Evolutionary conservation across 2,113 vertebrate species (phyloP), one percentile per base, ranked within the genome.

Genomic region (Sprattus sprattus): DNA sequence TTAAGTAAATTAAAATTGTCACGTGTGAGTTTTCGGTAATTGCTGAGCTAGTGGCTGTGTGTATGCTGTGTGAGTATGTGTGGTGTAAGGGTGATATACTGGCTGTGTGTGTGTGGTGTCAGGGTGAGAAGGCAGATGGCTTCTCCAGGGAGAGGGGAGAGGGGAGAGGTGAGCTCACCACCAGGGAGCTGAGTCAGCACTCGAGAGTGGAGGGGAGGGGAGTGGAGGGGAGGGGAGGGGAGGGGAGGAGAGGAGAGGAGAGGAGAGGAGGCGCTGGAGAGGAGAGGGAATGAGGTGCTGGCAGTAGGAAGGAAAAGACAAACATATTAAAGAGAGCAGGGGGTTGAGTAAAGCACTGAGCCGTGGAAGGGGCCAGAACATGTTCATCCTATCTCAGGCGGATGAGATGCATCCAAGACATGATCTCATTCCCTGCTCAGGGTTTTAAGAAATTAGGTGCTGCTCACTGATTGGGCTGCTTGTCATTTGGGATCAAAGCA

Each of bases 41-140:
- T 6, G 52, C 4, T 57, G 52, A 20, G 3, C 16, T 57, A 16
- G 57, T 64, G 57, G 6, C 16, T 64, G 22, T 64, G 60, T 64
- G 18, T 78, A 15, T 32, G 28, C 39, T 32, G 6, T 47, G 46
- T 47, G 46, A 39, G 25, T 75, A 11, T 15, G 28, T 25, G 60
- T n/a, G 22, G 54, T 60, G 22, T 6, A 16, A 22, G 22, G 52
- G 15, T 57, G 52, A 20, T 0, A 57, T 57, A 16, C 22, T 64
- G 57, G 6, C 16, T 64, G 22, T 64, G 60, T 64, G 18, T 39
- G 64, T 9, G 64, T 25, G 64, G 50, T 25, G 25, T 11, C 6
- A 11, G n/a, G 9, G 39, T 39, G 64, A 67, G 64, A 45, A 81
- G 81, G 84, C 89, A 90, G 89, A 87, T 85, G 87, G 89, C 50